Evolutionary conservation across 1,140 invertebrate genomes (phyloP), one percentile per base, ranked within the genome.

Genomic region (Cydia splendana): DNA sequence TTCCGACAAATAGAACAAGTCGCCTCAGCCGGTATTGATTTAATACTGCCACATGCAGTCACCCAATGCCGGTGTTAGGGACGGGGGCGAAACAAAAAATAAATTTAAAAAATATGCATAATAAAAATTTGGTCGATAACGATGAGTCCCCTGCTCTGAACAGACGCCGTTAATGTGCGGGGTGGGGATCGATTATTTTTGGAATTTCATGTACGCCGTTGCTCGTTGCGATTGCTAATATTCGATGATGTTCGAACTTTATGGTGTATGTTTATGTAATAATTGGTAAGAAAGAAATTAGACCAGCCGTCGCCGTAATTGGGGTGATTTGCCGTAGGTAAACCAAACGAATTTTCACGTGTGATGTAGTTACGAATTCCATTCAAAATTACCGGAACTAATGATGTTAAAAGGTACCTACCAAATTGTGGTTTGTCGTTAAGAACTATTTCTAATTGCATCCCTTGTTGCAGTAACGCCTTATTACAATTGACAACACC

Each of bases 41-140:
- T 89, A 91, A 91, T 87, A 87, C 89, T 76, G 83, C 82, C 83
- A 85, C 82, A 86, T 85, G 84, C 84, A 85, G 85, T 84, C 81
- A 81, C 81, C 81, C 51, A 74, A 71, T 78, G 80, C 76, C 81
- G 78, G 80, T 77, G 53, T 48, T 42, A 48, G 45, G 57, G 77
- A 45, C 57, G 78, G 81, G 85, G 88, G 85, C 80, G 84, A 83
- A 80, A 84, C 88, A 87, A 86, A 88, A 91, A 89, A 88, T 91
- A 88, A 90, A 90, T 91, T 62, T 92, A 89, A 91, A 91, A 88
- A 91, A 92, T 91, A 92, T 92, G 91, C 91, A 92, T 91, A 91
- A 91, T 92, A 90, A 92, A 91, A 91, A 91, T 91, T 91, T 89
- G 88, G 88, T 86, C 89, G 87, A 89, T 88, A 87, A 86, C 81